Base-by-base conservation (phyloP, 2,888 invertebrate species). In the Gortyna flavago region DNA sequence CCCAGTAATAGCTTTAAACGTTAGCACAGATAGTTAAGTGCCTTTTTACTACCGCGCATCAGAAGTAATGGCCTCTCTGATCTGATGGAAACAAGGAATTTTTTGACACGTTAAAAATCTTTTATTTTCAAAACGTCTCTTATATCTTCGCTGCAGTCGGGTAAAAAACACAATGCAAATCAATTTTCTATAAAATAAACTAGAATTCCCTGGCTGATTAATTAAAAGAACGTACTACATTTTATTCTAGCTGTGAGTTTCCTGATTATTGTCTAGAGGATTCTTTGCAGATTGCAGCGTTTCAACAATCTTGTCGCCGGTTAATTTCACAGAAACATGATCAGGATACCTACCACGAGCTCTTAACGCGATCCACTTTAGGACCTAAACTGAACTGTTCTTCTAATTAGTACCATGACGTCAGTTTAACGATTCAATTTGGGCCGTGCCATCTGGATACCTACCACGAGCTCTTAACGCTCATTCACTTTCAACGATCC, bases 191-290 rank as follows among this genome's bases (percentile, higher is more conserved):
- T 21, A 21, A 64, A 18, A 54, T n/a, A 29, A 16, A 61, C n/a
- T 38, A 32, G 48, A 67, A 67, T 77, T 61, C 66, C 59, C 77
- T 32, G 2, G 66, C 2, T 61, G 38, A 77, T 77, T 77, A 32
- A 61, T 77, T 77, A 77, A 41, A 41, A 77, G 32, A 48, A 38
- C 21, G 44, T 11, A n/a, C 21, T 32, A 38, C 16, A 67, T 44
- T 67, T 62, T 67, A 77, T 77, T 78, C 59, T 41, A n/a, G 21
- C 64, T 76, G 21, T 32, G 51, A n/a, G 25, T n/a, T 35, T n/a
- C 44, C 21, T 48, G 48, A 74, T 74, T 38, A 74, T 25, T 61
- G 16, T 48, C 59, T 61, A 61, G 38, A 13, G 75, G 25, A 48
- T 75, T 48, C 2, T 21, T 35, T 59, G 13, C 21, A 41, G 32